These are phyloP conservation scores for Clanis bilineata DNA, from an alignment of 2,888 invertebrate genomes.

Conservation along the genomic window DNA sequence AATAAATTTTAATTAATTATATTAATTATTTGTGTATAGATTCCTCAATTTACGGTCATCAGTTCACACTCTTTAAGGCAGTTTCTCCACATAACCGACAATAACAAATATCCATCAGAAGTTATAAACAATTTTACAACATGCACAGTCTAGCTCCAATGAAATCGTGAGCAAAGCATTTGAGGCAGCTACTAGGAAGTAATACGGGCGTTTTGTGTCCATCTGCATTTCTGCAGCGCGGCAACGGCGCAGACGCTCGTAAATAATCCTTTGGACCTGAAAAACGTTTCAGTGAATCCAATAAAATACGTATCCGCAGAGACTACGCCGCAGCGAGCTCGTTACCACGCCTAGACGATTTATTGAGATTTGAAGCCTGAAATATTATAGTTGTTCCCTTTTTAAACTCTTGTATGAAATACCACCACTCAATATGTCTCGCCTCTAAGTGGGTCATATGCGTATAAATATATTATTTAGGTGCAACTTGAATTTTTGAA, in stretches of 20 bases:
- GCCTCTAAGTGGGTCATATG: background rate
- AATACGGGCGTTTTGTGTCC: conserved; percentile 50
- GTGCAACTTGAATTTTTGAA: too few species aligned
- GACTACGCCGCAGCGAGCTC: conserved; percentile 80
- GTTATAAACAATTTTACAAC: background rate
- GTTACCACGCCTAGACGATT: conserved; percentile 81
- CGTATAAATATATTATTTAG: background rate
- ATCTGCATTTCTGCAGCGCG: conserved; percentile 77
- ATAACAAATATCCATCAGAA: background rate
- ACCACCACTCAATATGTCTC: conserved; percentile 1
- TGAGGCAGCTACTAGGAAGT: conserved; percentile 18
- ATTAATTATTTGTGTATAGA: too few species aligned
- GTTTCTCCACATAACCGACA: too few species aligned
- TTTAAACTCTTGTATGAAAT: conserved; percentile 72
- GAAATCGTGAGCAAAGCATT: background rate
- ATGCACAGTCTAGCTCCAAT: background rate
- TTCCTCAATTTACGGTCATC: too few species aligned
- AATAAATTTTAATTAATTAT: too few species aligned
- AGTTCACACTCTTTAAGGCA: too few species aligned
- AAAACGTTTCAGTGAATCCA: conserved; percentile 82
- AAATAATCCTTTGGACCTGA: conserved; percentile 81
- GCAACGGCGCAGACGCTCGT: conserved; percentile 73
- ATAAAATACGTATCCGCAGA: conserved; percentile 82
- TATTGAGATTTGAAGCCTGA: conserved; percentile 81
- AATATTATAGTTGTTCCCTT: conserved; percentile 79